phyloP scores from a whole-genome alignment of 2,797 vertebrate species.

The Echiichthys vipera region DNA sequence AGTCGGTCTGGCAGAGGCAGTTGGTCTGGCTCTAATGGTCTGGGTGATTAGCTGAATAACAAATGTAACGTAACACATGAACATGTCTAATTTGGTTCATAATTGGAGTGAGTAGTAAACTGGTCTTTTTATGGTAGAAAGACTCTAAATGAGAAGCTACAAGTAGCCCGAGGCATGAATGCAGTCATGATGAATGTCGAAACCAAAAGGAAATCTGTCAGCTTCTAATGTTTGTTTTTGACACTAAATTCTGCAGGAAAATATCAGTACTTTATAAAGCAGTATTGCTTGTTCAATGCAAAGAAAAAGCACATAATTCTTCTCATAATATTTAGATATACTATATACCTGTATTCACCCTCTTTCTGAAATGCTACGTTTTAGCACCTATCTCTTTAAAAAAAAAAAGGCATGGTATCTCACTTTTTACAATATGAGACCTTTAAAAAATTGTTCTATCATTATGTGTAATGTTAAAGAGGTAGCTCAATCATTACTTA shows the following conservation, averaged over 20 bases:
- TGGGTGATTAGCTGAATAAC: conserved; percentile 76
- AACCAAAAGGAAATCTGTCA: conserved; percentile 28
- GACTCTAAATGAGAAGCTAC: conserved; percentile 59
- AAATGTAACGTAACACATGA: conserved; percentile 63
- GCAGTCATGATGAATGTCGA: conserved; percentile 21
- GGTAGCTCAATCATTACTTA: not conserved
- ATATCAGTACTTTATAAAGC: not conserved
- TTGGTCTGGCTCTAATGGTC: conserved; percentile 72
- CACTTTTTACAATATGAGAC: too few relatives aligned
- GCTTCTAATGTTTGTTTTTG: conserved; percentile 8
- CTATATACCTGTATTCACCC: too few relatives aligned
- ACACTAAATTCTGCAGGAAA: not conserved
- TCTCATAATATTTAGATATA: too few relatives aligned
- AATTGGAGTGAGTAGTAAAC: conserved; percentile 66
- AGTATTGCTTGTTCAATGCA: too few relatives aligned
- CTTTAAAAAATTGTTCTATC: too few relatives aligned
- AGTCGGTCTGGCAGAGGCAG: conserved; percentile 61
- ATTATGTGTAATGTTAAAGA: not conserved
- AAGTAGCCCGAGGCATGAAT: conserved; percentile 10
- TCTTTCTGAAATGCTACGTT: too few relatives aligned
- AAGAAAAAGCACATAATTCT: too few relatives aligned
- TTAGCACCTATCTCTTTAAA: too few relatives aligned
- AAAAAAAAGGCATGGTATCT: too few relatives aligned
- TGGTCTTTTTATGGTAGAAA: conserved; percentile 59
- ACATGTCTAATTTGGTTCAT: conserved; percentile 63